Base-by-base conservation (phyloP, 2,113 vertebrate genomes). In the Orientallactaga bullata region DNA sequence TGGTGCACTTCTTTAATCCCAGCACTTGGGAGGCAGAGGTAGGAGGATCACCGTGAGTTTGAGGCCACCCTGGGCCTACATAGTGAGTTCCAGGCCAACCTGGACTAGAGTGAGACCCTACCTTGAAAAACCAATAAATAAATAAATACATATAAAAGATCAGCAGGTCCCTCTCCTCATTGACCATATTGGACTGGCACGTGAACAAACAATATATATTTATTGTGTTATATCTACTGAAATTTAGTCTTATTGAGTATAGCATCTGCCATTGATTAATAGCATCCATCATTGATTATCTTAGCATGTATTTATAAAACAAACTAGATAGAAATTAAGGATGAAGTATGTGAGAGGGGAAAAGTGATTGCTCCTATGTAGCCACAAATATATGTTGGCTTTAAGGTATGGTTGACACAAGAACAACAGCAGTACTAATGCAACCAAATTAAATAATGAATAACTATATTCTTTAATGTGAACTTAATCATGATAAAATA, bases 381-480 rank as follows among this genome's bases (percentile, higher is more conserved):
- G 37, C 47, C n/a, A 90, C 35, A 71, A 76, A 91, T 83, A 23
- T 85, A 51, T 80, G 35, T 24, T 89, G 68, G 20, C 32, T n/a
- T 93, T 89, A 87, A 79, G 42, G 42, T 47, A 47, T 47, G 24
- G n/a, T 79, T 93, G 65, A 89, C 69, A 47, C 42, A 47, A 90
- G 23, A 84, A 8, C 88, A 85, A 95, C 21, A 95, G 68, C 32
- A 82, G 39, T 32, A 21, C 55, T 73, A 39, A 88, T 61, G 12
- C 17, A 90, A 77, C 16, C 21, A 85, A 93, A 94, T 74, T 58
- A 93, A 90, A 69, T 13, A 93, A 90, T 88, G 69, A 88, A 85
- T 26, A 85, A n/a, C 20, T 17, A 68, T 81, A 77, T 78, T 12
- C 51, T 95, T 95, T 88, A 88, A 88, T 61, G 30, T 88, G 21